phyloP scores from a whole-genome alignment of 2,113 vertebrate species.

The Narcine bancroftii region DNA sequence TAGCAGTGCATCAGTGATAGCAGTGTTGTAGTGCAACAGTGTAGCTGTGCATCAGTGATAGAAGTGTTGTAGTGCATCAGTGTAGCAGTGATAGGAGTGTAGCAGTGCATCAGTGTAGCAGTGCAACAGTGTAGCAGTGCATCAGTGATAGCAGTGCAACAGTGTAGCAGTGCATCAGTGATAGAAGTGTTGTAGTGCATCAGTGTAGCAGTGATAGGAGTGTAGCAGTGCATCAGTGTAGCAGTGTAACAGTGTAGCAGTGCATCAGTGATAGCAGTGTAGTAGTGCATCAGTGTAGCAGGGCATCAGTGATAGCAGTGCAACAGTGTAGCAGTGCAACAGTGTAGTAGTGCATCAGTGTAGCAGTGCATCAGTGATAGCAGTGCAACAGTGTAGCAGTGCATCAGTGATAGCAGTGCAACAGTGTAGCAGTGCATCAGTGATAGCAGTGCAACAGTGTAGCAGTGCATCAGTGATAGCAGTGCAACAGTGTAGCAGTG shows the following conservation, averaged over 20 bases:
- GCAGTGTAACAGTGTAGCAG: too few species aligned
- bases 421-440: neutral
- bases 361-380: neutral
- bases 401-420: neutral
- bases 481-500: neutral
- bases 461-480: neutral
- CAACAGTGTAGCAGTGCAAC: neutral
- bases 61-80: neutral
- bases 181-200: neutral
- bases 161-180: neutral
- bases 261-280: too few species aligned
- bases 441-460: neutral
- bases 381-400: neutral
- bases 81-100: neutral
- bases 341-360: neutral
- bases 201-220: neutral
- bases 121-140: too few species aligned
- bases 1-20: too few species aligned
- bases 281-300: neutral
- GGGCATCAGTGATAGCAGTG: neutral
- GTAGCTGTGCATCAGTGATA: neutral
- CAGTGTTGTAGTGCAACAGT: neutral
- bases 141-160: neutral
- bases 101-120: neutral
- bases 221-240: neutral